Conservation (phyloP, 1,140 invertebrate genomes). For the Drosophila mojavensis region DNA sequence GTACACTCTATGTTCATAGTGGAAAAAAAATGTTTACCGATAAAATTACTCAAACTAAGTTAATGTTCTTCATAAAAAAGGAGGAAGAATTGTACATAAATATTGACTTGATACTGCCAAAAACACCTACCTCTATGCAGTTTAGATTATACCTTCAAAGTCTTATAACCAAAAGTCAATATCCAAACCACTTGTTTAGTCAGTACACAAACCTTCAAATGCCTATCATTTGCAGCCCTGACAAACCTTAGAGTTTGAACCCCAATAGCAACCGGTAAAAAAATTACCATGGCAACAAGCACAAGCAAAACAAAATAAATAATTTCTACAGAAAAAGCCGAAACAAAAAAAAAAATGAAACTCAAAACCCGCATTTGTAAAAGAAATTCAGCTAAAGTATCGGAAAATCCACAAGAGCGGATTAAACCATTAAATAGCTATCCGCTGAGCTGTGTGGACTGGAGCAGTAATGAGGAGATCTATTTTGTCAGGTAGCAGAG, state of each 20-base stretch:
- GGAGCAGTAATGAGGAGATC: constrained; percentile 96
- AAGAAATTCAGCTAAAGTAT: constrained; percentile 49
- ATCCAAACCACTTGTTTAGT: constrained; percentile 18
- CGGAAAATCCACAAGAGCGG: constrained; percentile 83
- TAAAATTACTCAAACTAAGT: no score
- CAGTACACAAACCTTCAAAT: constrained; percentile 7
- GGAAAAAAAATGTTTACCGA: no score
- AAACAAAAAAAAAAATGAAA: constrained; percentile 68
- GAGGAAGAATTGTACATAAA: no score
- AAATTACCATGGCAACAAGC: constrained; percentile 1
- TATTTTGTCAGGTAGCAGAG: constrained; percentile 90
- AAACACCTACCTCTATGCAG: no score
- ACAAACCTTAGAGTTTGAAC: background rate
- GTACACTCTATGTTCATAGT: no score
- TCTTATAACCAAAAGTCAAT: background rate
- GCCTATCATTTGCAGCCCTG: constrained; percentile 29
- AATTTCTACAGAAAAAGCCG: background rate
- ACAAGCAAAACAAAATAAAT: constrained; percentile 30
- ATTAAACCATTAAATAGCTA: constrained; percentile 86
- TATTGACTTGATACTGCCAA: no score
- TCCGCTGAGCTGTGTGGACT: constrained; percentile 93
- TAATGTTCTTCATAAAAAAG: no score
- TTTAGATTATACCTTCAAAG: background rate
- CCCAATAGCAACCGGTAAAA: background rate
- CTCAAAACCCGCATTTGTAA: constrained; percentile 75